Percentiles rank a stretch among this genome's conserved stretches.
phyloP scores from a whole-genome alignment of 2,888 invertebrate genomes.

The Ornithoptera priamus region DNA sequence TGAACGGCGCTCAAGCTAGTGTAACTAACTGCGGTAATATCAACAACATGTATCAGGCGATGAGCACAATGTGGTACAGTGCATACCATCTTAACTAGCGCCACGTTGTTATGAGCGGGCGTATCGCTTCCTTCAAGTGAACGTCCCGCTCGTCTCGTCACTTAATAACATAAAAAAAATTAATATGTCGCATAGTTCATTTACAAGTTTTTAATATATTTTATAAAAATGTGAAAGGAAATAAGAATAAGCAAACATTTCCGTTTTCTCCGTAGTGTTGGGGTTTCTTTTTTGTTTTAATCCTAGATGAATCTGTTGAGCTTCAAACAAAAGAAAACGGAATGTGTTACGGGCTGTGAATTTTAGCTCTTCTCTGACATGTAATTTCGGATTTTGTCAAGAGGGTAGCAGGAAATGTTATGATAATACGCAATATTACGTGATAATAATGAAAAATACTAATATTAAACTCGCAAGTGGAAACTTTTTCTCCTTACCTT shows the following conservation, averaged over 20 bases:
- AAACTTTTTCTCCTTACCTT: too few species aligned
- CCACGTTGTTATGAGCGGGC: too few species aligned
- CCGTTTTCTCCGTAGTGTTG: conserved; percentile 2
- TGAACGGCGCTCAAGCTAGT: not conserved
- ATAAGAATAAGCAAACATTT: not conserved
- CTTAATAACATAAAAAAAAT: not conserved
- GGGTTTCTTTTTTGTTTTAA: not conserved
- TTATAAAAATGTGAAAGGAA: conserved; percentile 2
- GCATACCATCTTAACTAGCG: too few species aligned
- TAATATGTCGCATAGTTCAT: not conserved
- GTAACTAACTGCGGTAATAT: not conserved
- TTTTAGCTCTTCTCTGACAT: not conserved
- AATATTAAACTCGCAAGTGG: too few species aligned
- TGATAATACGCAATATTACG: not conserved
- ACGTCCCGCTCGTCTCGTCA: too few species aligned
- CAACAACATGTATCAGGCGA: too few species aligned
- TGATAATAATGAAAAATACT: not conserved
- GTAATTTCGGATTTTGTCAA: conserved; percentile 1
- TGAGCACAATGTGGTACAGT: too few species aligned
- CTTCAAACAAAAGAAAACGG: conserved; percentile 10
- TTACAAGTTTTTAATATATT: conserved; percentile 6
- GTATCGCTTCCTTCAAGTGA: too few species aligned
- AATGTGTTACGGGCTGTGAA: not conserved
- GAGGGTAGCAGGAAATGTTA: not conserved
- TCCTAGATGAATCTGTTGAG: conserved; percentile 3